Percentiles rank a stretch among this genome's conserved stretches.
Conservation (phyloP, 2,888 invertebrate genomes). For the Helleia helle region DNA sequence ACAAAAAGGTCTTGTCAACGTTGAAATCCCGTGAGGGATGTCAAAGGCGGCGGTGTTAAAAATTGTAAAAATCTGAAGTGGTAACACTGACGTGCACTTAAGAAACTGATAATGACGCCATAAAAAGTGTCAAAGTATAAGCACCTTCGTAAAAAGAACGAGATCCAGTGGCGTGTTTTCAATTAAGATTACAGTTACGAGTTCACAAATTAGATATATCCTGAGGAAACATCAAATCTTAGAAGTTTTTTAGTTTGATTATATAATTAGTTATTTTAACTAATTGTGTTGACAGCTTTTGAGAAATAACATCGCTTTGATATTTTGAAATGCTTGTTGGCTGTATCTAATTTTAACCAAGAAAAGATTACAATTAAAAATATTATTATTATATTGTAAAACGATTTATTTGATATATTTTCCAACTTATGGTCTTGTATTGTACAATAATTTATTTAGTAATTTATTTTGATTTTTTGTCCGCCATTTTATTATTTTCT, state of each 20-base stretch:
- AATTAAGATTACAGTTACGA: constrained; percentile 46
- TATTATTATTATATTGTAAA: no score
- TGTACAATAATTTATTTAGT: no score
- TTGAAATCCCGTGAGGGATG: constrained; percentile 22
- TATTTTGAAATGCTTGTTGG: no score
- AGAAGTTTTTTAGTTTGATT: constrained; percentile 15
- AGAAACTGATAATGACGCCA: constrained; percentile 31
- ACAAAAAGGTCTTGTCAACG: constrained; percentile 21
- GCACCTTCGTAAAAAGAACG: constrained; percentile 31
- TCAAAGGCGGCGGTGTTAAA: constrained; percentile 17
- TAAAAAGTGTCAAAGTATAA: constrained; percentile 63
- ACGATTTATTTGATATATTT: no score
- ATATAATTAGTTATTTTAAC: not conserved
- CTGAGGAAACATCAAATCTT: constrained; percentile 54
- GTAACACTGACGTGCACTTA: constrained; percentile 41
- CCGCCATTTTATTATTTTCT: no score
- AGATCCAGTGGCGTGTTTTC: constrained; percentile 37
- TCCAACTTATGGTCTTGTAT: no score
- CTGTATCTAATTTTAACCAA: no score
- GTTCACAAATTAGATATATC: constrained; percentile 53
- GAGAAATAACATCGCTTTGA: no score
- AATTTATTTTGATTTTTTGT: no score
- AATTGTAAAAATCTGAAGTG: constrained; percentile 21
- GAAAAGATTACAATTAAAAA: no score
- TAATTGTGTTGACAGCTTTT: not conserved